These are phyloP conservation scores for Lamprotornis superbus DNA, from an alignment of 2,113 vertebrate species.

Conservation along the genomic window DNA sequence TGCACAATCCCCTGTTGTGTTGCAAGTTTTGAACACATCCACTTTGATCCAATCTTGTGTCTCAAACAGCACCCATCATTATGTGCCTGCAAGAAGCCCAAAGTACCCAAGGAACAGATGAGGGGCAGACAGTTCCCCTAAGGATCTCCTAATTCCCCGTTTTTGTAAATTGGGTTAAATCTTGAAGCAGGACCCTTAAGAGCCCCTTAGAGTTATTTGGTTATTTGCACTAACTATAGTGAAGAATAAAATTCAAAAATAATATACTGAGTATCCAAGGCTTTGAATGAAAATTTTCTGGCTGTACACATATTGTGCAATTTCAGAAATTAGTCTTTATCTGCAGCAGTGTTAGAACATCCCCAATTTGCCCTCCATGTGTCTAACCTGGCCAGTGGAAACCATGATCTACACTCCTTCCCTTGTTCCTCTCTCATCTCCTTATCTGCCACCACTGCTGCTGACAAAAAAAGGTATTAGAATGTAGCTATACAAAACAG, in stretches of 20 bases:
- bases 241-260: neutral
- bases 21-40: neutral
- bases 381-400: neutral
- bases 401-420: neutral
- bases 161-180: neutral
- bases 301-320: neutral
- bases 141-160: neutral
- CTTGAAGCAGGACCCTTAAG: neutral
- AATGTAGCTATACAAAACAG: neutral
- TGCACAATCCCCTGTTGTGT: accelerated
- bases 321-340: neutral
- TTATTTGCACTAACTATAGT: neutral
- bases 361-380: accelerated
- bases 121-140: neutral
- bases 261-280: neutral
- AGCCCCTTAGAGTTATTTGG: neutral
- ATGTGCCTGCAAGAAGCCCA: neutral
- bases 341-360: neutral
- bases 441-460: neutral
- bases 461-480: neutral
- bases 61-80: neutral
- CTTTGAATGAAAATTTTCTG: neutral
- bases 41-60: neutral
- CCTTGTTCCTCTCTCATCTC: accelerated
- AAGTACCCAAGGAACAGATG: neutral